phyloP scores from a whole-genome alignment of 30 jellyfish, hydroid and myxozoan genomes.

The Chrysaora quinquecirrha region DNA sequence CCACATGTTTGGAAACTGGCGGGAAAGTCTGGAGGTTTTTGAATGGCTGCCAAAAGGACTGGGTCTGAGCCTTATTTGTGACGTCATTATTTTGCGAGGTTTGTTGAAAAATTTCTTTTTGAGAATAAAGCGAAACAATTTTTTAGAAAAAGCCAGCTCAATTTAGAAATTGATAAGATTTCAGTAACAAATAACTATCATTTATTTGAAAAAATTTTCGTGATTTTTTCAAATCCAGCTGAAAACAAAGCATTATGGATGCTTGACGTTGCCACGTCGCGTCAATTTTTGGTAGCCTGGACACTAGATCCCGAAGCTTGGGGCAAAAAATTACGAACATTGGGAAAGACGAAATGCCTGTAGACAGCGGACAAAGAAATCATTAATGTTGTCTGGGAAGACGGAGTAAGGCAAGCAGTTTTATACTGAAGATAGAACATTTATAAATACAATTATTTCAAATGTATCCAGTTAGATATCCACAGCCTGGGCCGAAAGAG shows the following conservation, averaged over 20 bases:
- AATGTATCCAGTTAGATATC: not conserved
- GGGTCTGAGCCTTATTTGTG: too few relatives aligned
- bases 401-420: not conserved
- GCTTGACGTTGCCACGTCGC: conserved; percentile 74
- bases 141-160: too few relatives aligned
- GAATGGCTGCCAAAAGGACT: too few relatives aligned
- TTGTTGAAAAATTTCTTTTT: too few relatives aligned
- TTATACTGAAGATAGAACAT: not conserved
- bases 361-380: not conserved
- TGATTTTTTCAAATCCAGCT: too few relatives aligned
- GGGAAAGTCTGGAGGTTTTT: too few relatives aligned
- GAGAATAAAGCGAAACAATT: too few relatives aligned
- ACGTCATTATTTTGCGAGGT: too few relatives aligned
- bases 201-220: too few relatives aligned
- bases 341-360: not conserved
- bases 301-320: conserved; percentile 9
- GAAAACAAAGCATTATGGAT: conserved; percentile 65
- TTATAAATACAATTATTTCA: not conserved
- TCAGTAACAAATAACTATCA: too few relatives aligned
- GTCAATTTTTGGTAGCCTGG: conserved; percentile 42
- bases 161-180: too few relatives aligned
- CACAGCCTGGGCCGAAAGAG: not conserved
- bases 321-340: not conserved
- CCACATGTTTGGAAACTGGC: too few relatives aligned
- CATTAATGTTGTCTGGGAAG: not conserved